Base-by-base conservation (phyloP, 2,888 invertebrate genomes). In the Siphlonurus alternatus region DNA sequence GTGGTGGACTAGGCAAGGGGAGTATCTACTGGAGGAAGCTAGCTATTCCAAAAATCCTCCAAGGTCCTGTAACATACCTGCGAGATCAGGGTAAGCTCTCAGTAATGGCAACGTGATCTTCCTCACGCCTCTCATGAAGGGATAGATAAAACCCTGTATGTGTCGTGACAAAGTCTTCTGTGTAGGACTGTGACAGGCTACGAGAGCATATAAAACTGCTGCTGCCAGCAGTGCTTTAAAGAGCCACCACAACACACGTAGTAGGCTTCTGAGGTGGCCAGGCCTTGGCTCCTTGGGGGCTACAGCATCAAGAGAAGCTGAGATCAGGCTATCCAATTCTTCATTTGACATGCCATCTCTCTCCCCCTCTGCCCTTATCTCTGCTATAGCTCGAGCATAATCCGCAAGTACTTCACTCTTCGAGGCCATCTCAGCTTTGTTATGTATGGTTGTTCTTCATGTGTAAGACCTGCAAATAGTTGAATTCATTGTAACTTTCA, bases 111-210 rank as follows among this genome's bases (percentile, higher is more conserved):
- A 81, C 61, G 88, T 84, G 68, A 88, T 71, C 70, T 83, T 82
- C 65, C 92, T 80, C 71, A 91, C 77, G 25, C 86, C 73, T 70
- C 86, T 84, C 75, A 92, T 81, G 15, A 86, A 86, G 10, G 91
- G 91, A 77, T 92, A 89, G 69, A 92, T 88, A 70, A 84, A 83
- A 65, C 87, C 86, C 75, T 91, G 89, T 23, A 89, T 78, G 75
- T 87, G 85, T 73, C 88, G 81, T 68, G 87, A 76, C 68, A 88
- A 75, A 69, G 83, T 79, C 73, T 82, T 84, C 67, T 85, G 83
- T 15, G 86, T 81, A 23, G 82, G 79, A 71, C 83, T 84, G 71
- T 82, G 83, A 70, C 84, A 80, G 69, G 79, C 77, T 61, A 79
- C 70, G 66, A 78, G 67, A 68, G 78, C 69, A 71, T 77, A 77